phyloP scores from a whole-genome alignment of 2,888 invertebrate species.

The Napeogenes sylphis region DNA sequence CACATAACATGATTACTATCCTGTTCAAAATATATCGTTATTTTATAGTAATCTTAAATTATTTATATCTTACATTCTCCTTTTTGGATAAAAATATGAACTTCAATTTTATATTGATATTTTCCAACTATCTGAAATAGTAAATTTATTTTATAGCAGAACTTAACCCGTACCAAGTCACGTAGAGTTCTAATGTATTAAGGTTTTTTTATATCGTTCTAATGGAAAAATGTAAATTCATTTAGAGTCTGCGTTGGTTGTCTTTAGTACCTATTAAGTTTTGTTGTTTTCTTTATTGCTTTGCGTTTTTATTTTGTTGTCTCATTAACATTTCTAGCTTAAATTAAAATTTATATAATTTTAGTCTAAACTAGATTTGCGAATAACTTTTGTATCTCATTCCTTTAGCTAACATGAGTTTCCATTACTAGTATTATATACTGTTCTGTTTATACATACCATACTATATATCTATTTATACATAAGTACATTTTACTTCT shows the following conservation, averaged over 20 bases:
- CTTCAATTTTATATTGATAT: no score
- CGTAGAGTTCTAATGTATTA: conserved; percentile 19
- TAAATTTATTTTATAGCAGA: conserved; percentile 25
- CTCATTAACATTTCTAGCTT: conserved; percentile 16
- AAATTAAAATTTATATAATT: conserved; percentile 8
- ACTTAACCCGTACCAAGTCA: conserved; percentile 22
- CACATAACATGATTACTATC: no score
- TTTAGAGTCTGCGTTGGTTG: conserved; percentile 16
- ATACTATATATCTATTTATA: no score
- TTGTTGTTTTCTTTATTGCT: conserved; percentile 21
- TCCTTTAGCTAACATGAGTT: not conserved
- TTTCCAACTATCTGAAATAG: not conserved
- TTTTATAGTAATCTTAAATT: no score
- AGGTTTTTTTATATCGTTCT: conserved; percentile 19
- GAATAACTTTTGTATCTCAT: no score
- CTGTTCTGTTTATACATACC: not conserved
- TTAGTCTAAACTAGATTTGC: no score
- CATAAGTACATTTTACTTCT: no score
- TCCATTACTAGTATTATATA: not conserved
- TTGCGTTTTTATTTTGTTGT: conserved; percentile 18
- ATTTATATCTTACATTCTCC: no score
- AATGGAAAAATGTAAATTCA: conserved; percentile 22
- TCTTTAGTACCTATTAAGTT: conserved; percentile 25
- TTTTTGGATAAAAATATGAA: no score
- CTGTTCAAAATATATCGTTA: no score